Percentiles rank a stretch among this genome's conserved stretches.
phyloP scores from a whole-genome alignment of 2,888 invertebrate genomes.

The Helleia helle region DNA sequence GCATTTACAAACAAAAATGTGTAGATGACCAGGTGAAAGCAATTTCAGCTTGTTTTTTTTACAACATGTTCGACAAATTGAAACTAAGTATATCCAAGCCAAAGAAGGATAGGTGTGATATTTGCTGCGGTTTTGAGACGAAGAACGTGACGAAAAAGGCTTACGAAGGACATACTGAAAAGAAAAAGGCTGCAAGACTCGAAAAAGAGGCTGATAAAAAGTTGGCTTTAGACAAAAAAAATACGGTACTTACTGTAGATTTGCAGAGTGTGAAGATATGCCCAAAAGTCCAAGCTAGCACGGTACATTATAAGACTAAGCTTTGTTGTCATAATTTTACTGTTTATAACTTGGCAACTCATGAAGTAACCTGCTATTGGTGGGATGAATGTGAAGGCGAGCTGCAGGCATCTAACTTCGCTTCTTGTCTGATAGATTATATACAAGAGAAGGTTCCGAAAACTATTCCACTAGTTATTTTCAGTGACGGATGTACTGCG shows the following conservation, averaged over 20 bases:
- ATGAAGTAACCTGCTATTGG: conserved; percentile 16
- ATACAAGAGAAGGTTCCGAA: conserved; percentile 1
- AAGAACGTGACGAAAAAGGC: conserved; percentile 24
- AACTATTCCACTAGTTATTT: conserved; percentile 1
- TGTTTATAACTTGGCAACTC: conserved; percentile 18
- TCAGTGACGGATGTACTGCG: background rate
- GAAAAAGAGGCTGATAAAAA: conserved; percentile 22
- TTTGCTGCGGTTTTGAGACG: conserved; percentile 17
- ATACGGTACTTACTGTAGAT: conserved; percentile 25
- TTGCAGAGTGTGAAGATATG: conserved; percentile 25
- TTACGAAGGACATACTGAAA: conserved; percentile 12
- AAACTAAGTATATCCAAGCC: no score
- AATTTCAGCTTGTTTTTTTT: no score
- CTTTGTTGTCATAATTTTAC: conserved; percentile 26
- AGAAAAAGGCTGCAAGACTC: conserved; percentile 21
- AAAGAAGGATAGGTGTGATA: conserved; percentile 5
- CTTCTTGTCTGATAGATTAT: background rate
- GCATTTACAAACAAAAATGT: no score
- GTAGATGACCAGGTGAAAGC: no score
- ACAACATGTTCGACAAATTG: no score
- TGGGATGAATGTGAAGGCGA: conserved; percentile 3
- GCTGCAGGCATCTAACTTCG: background rate
- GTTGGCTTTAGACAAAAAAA: conserved; percentile 18
- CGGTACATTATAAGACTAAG: conserved; percentile 27
- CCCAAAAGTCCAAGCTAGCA: conserved; percentile 25